Base-by-base conservation (phyloP, 2,113 vertebrate species). In the Percina caprodes region DNA sequence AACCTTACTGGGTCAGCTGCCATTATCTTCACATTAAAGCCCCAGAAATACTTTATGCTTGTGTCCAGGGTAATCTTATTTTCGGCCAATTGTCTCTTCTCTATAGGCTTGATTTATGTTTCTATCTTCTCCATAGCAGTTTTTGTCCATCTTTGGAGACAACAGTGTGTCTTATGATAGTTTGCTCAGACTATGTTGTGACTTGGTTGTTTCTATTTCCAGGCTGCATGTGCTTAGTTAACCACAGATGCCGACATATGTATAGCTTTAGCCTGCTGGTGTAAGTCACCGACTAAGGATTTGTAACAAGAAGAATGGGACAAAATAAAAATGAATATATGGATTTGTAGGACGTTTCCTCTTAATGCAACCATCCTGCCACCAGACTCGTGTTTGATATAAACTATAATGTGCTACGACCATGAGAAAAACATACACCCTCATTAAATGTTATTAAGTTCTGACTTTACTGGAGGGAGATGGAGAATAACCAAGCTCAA, bases 371-470 rank as follows among this genome's bases (percentile, higher is more conserved):
- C 26, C 62, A 26, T 4, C 51, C 23, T 59, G 46, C 21, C 84
- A 81, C 62, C 84, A 60, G 78, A 69, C 42, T 26, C 14, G 63
- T 18, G 66, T 77, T 67, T 67, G 13, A 81, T 56, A 66, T 86
- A 68, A 80, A 84, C 52, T 77, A 1, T 62, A 77, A 69, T 74
- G 79, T 54, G 61, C 84, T 80, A 73, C 72, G 3, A 83, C 88
- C 87, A 74, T n/a, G 75, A 87, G 74, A 88, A 89, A 87, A 88
- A 69, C 83, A 69, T 69, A 78, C 67, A 3, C 75, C 74, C 86
- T 89, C 69, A 77, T 86, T 88, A 86, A 89, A 80, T 55, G 77
- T 58, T 76, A 85, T 89, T 87, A 88, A 79, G 60, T 66, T 82
- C 67, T 83, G 82, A 77, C 77, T 66, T 89, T 74, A 69, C 84